Evolutionary conservation across 2,113 vertebrate genomes (phyloP), one percentile per base, ranked within the genome.

Genomic region (Ictalurus punctatus): DNA sequence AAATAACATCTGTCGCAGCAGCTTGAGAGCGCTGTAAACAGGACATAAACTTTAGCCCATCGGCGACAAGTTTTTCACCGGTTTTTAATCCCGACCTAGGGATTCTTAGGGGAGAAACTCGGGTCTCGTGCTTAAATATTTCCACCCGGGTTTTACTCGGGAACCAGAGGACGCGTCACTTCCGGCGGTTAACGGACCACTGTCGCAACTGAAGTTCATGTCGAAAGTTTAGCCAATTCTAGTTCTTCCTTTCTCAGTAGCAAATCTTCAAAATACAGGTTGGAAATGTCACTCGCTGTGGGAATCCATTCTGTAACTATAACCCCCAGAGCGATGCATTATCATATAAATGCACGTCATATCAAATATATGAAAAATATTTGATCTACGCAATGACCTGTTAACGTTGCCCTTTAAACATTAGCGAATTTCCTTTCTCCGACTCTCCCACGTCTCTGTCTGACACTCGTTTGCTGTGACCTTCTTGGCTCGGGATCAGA

Each of bases 401-500:
- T 30, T 58, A 54, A 23, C 14, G 13, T 7, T 19, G 21, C 6
- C 9, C 58, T 65, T 23, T 56, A 52, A 65, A 84, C 56, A 21
- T 30, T 21, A 78, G 71, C 54, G 34, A 21, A 44, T 61, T n/a
- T 6, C 25, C 6, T n/a, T 69, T 58, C 40, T 73, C 44, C 79
- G 54, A 1, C 48, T 89, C 78, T 92, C 88, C 91, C 90, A 93
- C 90, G 88, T 79, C 59, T 87, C 67, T 63, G 30, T 63, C 83
- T 87, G 52, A 14, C 25, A n/a, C 69, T 84, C 80, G 61, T 89
- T 59, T 58, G 88, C 89, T 89, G 83, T 7, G 92, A 88, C 88
- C 83, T 84, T 71, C 83, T 89, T 93, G 93, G 94, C 93, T 73
- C 69, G 37, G 84, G 93, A 94, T 93, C 92, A 94, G 89, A 94